Evolutionary conservation across 2,113 vertebrate species (phyloP), one percentile per base, ranked within the genome.

Genomic region (Xiphias gladius): DNA sequence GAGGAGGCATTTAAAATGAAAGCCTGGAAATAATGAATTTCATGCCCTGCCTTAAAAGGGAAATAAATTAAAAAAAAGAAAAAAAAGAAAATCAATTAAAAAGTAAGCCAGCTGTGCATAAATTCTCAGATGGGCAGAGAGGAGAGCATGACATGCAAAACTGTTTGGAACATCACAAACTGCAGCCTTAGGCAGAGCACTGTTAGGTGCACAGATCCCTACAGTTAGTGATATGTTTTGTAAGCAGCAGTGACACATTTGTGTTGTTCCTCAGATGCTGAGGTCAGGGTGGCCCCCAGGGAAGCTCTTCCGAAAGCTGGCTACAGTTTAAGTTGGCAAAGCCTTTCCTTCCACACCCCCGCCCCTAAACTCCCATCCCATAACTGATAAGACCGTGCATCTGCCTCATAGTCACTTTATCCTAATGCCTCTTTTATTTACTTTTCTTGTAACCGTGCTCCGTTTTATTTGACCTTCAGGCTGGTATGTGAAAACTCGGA

Each of bases 21-120:
- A 80, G 85, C 62, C 76, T 89, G 85, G 73, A 82, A 89, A 89
- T 79, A 79, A 87, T 88, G 79, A 91, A 90, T 92, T 88, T 84
- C 66, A 79, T 90, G 90, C 76, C 67, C 59, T 55, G 71, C 19
- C 5, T 72, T 85, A 57, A 84, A 88, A 81, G 32, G 48, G 82
- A n/a, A 80, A 68, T 70, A 83, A 69, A 79, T 74, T 63, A 58
- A 61, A 73, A 20, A 50, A 58, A 32, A 6, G 0, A 30, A 28
- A 39, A 30, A 62, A 48, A 28, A 13, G 54, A 65, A 66, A 84
- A 79, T 85, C 75, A 68, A 90, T 89, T 83, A 17, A 80, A 87
- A 90, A 85, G 64, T 73, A 72, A 65, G 70, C 48, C n/a, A 73
- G 79, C 71, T 63, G 30, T 68, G 69, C 50, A 50, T 1, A 22